Evolutionary conservation across 2,797 vertebrate species (phyloP), one percentile per base, ranked within the genome.

Genomic region (Hippoglossus hippoglossus): DNA sequence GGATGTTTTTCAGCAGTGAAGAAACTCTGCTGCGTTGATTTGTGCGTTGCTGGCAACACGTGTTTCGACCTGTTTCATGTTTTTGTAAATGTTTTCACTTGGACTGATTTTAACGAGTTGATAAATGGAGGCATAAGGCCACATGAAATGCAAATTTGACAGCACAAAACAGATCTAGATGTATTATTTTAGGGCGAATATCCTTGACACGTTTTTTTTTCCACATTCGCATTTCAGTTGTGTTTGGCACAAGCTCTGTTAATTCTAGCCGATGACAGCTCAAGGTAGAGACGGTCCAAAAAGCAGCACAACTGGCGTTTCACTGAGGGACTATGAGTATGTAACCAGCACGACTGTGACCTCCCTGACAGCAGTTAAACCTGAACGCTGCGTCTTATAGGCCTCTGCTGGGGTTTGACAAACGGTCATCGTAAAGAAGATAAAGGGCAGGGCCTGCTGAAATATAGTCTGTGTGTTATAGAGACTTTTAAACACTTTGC

Each of bases 191-290:
- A 44, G 51, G 65, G 77, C 12, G 26, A 75, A 60, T 50, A 67
- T 68, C 66, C 49, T 26, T 64, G 73, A 76, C 49, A 65, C 59
- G 1, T 7, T 71, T 70, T 82, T 66, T 82, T 66, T 81, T 78
- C 76, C 79, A 75, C 60, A 55, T 82, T 73, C 76, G 71, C 60
- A 55, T 81, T 71, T 58, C 64, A 70, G 54, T 53, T 73, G 67
- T 76, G 59, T 84, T 82, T 83, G 67, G 54, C 57, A 52, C 55
- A 52, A 49, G 57, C 57, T 58, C 57, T 74, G 49, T 79, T 80
- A 52, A 76, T 75, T 83, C 36, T 41, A 60, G 59, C 58, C 71
- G 80, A 78, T 84, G 79, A 82, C 75, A 81, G 71, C 78, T 80
- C 44, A 65, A 72, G 61, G 58, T 52, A 75, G 59, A 44, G 11